Evolutionary conservation across 1,140 invertebrate species (phyloP).

Genomic region (Eubasilissa regina): DNA sequence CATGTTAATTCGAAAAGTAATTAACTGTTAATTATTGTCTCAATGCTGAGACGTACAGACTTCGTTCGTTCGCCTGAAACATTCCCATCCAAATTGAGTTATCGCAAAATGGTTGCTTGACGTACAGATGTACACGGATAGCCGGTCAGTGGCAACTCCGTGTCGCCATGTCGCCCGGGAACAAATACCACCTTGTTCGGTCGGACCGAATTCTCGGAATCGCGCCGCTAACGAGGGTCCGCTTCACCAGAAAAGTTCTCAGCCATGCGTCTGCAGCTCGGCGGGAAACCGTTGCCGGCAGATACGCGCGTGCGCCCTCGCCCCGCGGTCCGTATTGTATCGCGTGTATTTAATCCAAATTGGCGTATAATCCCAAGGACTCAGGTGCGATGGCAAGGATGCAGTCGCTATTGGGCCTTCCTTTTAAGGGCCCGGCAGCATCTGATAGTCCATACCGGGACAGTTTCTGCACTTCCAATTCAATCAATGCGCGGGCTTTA

Average conservation of each 20-base stretch:
- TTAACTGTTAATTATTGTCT: neutral
- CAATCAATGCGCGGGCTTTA: constrained; percentile 36
- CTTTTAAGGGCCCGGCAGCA: constrained; percentile 34
- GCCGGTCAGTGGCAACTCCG: neutral
- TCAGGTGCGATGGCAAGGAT: constrained; percentile 51
- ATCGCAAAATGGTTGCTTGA: neutral
- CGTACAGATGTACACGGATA: neutral
- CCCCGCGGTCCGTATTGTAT: constrained; percentile 6
- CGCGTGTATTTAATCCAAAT: constrained; percentile 37
- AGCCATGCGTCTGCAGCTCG: neutral
- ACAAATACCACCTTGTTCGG: constrained; percentile 8
- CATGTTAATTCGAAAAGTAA: too few species aligned
- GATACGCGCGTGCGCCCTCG: neutral
- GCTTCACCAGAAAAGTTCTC: constrained; percentile 11
- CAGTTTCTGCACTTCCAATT: constrained; percentile 15
- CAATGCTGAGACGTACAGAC: neutral
- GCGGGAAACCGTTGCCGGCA: neutral
- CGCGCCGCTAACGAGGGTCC: constrained; percentile 18
- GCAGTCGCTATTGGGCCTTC: constrained; percentile 34
- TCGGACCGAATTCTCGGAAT: constrained; percentile 21
- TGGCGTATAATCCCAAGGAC: constrained; percentile 54
- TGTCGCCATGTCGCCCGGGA: constrained; percentile 22
- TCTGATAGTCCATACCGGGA: constrained; percentile 39
- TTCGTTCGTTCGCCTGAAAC: neutral
- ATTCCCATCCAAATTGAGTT: constrained; percentile 8